These are phyloP conservation scores for Mungos mungo DNA, from an alignment of 2,113 vertebrate genomes.

Conservation along the genomic window DNA sequence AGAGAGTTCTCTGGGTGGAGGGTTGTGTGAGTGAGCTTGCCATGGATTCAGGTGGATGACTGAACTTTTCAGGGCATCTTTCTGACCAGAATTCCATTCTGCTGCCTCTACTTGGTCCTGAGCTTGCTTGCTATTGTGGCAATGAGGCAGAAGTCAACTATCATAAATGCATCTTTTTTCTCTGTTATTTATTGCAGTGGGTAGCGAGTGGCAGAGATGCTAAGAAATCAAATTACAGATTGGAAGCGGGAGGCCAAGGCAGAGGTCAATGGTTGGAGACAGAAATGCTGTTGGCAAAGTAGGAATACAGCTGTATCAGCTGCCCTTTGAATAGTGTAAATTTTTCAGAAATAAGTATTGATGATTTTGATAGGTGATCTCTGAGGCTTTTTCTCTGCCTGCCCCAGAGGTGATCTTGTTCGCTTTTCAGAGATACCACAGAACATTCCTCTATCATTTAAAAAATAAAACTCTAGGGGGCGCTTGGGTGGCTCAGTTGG, in stretches of 20 bases:
- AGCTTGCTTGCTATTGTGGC: background rate
- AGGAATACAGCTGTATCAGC: accelerated
- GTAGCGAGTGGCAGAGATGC: accelerated
- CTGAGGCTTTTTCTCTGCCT: background rate
- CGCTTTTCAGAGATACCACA: background rate
- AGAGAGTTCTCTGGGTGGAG: background rate
- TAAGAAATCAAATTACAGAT: background rate
- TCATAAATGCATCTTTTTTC: background rate
- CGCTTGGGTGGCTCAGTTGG: too few species aligned
- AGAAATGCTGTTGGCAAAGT: background rate
- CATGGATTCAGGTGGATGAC: background rate
- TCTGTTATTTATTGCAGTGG: background rate
- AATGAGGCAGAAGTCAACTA: background rate
- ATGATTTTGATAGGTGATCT: background rate
- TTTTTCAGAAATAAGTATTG: background rate
- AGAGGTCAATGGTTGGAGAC: background rate
- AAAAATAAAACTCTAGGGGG: background rate
- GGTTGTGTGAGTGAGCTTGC: accelerated
- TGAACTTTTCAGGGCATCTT: background rate
- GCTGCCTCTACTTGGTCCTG: background rate
- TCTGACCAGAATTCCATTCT: background rate
- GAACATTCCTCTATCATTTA: background rate
- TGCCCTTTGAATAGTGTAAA: background rate
- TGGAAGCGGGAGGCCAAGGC: background rate
- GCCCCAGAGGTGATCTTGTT: background rate